Conservation (phyloP, 2,113 vertebrate genomes). For the Laticauda laticaudata region DNA sequence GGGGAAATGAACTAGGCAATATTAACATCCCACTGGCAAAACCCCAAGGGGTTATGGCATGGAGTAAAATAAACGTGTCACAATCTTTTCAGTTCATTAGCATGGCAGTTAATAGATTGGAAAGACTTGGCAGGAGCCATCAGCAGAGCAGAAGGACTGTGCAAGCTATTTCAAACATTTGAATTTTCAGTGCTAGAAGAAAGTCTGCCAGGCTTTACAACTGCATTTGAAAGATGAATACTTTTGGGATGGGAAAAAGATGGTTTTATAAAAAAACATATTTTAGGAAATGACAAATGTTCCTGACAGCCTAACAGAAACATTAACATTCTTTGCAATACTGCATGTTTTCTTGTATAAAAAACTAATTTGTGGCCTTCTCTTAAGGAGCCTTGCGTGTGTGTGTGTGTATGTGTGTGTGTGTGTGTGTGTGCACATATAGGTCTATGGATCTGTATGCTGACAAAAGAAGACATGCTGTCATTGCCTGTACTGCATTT, state of each 20-base stretch:
- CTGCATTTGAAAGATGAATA: conserved; percentile 7
- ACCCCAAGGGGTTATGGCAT: background rate
- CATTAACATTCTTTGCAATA: background rate
- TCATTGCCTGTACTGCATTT: background rate
- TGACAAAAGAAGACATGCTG: background rate
- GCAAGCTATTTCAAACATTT: background rate
- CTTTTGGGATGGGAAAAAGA: background rate
- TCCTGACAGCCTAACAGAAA: background rate
- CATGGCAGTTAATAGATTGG: conserved; percentile 2
- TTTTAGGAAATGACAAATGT: background rate
- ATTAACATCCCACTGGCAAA: background rate
- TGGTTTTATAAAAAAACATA: background rate
- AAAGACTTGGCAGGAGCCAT: conserved; percentile 4
- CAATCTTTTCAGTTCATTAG: conserved; percentile 5
- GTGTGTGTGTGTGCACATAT: background rate
- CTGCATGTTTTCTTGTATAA: background rate
- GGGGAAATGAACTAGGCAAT: background rate
- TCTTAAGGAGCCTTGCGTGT: background rate
- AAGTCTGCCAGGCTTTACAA: background rate
- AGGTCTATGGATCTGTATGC: background rate
- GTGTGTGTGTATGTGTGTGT: background rate
- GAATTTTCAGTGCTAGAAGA: background rate
- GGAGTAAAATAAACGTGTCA: background rate
- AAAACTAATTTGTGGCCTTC: background rate
- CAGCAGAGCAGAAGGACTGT: background rate